phyloP scores from a whole-genome alignment of 2,113 vertebrate genomes.

The Coturnix japonica region DNA sequence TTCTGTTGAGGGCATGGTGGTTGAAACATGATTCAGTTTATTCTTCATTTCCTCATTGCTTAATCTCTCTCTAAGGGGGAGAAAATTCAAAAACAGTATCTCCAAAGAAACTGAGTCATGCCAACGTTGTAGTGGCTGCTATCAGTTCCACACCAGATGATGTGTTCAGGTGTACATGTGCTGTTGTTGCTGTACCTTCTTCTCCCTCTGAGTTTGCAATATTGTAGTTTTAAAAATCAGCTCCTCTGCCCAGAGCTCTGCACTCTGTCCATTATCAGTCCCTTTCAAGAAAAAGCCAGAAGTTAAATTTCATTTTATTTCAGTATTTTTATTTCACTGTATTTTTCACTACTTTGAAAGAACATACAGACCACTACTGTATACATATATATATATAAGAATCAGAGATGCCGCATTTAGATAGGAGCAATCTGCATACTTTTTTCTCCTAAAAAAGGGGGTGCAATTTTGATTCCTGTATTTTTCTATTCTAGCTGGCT shows the following conservation, averaged over 20 bases:
- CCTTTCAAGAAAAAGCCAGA: rapidly evolving
- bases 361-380: not conserved
- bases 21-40: not conserved
- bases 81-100: not conserved
- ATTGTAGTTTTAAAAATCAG: not conserved
- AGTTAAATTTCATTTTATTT: not conserved
- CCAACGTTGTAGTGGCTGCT: no score
- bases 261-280: rapidly evolving
- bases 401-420: not conserved
- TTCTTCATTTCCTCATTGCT: not conserved
- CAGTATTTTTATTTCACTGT: not conserved
- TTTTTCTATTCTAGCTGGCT: not conserved
- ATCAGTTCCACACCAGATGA: not conserved
- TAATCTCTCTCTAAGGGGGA: not conserved
- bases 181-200: not conserved
- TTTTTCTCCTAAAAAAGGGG: not conserved
- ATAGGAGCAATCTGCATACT: not conserved
- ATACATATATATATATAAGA: no score
- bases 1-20: not conserved
- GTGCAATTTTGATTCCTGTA: not conserved
- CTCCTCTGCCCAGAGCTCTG: not conserved
- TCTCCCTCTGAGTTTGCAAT: not conserved
- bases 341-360: not conserved
- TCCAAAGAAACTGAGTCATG: not conserved
- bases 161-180: rapidly evolving